Base-by-base conservation (phyloP, 1,140 invertebrate species). In the Hycleus phaleratus region DNA sequence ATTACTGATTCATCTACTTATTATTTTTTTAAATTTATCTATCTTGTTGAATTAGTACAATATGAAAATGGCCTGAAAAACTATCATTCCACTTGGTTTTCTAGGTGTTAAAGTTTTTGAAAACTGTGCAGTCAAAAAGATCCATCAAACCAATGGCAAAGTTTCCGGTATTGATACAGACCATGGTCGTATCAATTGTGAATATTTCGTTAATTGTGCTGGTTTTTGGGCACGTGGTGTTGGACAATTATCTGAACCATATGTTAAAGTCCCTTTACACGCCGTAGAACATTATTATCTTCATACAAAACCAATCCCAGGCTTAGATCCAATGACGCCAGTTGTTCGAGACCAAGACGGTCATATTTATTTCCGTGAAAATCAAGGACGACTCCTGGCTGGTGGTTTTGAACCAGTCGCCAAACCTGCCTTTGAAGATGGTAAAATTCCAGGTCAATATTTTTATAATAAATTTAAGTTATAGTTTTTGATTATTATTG, bases 251-350 rank as follows among this genome's bases (percentile, higher is more conserved):
- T 90, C 90, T 39, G 80, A 85, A 55, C 93, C 93, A 8, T 78
- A 83, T 69, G 90, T 97, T 0, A 90, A 92, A 77, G 89, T 97
- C 44, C 94, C 94, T 7, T 75, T 95, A n/a, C 87, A 96, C 75
- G 86, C 93, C 3, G 91, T 91, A 60, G 92, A 95, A 74, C 93
- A 96, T 77, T 93, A 93, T 73, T 95, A 94, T 75, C 74, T 96
- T 26, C 86, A 92, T 64, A 95, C 93, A 1, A 87, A 93, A 73
- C 82, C 84, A 38, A 85, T 93, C 55, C 75, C 78, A 39, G 78
- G 79, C 44, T 75, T 90, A 55, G 80, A 87, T 75, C 81, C 86
- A 5, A 81, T 85, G 77, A 86, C 82, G 46, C 88, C 88, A 80
- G 93, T 95, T 59, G 80, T 97, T 7, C 76, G 93, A 38, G 94